These are phyloP conservation scores for Dipodomys stephensi DNA, from an alignment of 2,113 vertebrate genomes.

Conservation along the genomic window DNA sequence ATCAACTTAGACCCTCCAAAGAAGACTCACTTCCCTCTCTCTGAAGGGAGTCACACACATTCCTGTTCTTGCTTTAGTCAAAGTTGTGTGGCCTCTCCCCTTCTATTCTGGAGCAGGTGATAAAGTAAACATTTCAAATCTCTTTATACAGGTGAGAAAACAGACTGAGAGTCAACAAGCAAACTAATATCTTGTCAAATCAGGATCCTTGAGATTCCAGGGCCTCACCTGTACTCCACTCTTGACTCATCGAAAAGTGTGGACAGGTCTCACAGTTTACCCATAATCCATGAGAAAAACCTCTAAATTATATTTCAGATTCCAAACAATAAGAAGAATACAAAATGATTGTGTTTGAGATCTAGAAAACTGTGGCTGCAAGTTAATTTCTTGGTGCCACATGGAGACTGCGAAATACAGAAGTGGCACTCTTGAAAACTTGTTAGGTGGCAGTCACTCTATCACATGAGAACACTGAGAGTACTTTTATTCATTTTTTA, in stretches of 20 bases:
- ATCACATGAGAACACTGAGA: neutral
- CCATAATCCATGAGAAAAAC: neutral
- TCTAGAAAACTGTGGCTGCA: neutral
- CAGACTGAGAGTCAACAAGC: neutral
- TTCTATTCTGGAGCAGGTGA: neutral
- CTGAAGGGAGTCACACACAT: neutral
- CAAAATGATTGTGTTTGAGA: slow-evolving; percentile 5
- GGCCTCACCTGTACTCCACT: neutral
- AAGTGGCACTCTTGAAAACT: neutral
- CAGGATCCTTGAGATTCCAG: neutral
- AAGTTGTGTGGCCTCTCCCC: neutral
- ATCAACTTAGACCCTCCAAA: slow-evolving; percentile 22
- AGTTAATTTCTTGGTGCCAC: neutral
- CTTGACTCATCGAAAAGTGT: neutral
- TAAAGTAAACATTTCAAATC: neutral
- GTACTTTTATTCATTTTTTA: neutral
- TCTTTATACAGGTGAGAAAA: neutral
- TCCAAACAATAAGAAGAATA: slow-evolving; percentile 2
- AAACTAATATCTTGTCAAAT: neutral
- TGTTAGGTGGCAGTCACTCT: neutral
- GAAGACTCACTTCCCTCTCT: slow-evolving; percentile 55
- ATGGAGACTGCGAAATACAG: neutral
- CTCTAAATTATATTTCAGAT: neutral
- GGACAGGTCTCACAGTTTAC: neutral
- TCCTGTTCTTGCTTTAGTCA: neutral